phyloP scores from a whole-genome alignment of 2,113 vertebrate species.

The Myiopsitta monachus region DNA sequence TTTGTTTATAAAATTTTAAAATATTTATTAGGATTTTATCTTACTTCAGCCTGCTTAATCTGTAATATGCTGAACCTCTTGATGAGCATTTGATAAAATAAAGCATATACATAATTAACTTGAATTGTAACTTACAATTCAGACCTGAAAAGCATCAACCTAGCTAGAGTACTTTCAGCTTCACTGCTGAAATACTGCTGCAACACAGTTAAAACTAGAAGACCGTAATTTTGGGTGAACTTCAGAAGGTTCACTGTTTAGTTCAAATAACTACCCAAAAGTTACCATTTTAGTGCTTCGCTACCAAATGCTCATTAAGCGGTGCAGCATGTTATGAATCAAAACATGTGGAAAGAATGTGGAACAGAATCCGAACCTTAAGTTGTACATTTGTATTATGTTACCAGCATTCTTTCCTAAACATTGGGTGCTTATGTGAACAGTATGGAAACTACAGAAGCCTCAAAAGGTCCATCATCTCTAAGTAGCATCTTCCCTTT shows the following conservation, averaged over 20 bases:
- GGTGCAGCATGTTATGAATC: constrained; percentile 7
- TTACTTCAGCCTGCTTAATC: neutral
- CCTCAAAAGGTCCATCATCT: neutral
- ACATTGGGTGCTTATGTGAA: constrained; percentile 57
- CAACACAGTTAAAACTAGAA: neutral
- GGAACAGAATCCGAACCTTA: neutral
- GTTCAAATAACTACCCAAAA: constrained; percentile 63
- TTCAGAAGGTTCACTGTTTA: constrained; percentile 3
- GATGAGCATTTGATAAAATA: constrained; percentile 59
- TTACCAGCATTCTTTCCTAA: constrained; percentile 4
- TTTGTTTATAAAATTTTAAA: neutral
- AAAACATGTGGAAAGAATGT: constrained; percentile 16
- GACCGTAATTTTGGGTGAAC: neutral
- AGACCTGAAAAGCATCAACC: neutral
- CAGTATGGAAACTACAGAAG: neutral
- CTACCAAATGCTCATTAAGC: constrained; percentile 32
- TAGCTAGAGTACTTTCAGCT: neutral
- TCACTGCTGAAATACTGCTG: neutral
- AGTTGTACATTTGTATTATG: neutral
- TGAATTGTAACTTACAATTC: constrained; percentile 8
- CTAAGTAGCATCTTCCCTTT: constrained; percentile 7
- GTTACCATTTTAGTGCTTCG: neutral
- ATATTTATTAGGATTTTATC: neutral
- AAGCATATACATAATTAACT: neutral
- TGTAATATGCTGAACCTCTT: constrained; percentile 58